Percentiles rank a stretch among this genome's conserved stretches.
phyloP scores from a whole-genome alignment of 2,888 invertebrate genomes.

The Pammene fasciana region DNA sequence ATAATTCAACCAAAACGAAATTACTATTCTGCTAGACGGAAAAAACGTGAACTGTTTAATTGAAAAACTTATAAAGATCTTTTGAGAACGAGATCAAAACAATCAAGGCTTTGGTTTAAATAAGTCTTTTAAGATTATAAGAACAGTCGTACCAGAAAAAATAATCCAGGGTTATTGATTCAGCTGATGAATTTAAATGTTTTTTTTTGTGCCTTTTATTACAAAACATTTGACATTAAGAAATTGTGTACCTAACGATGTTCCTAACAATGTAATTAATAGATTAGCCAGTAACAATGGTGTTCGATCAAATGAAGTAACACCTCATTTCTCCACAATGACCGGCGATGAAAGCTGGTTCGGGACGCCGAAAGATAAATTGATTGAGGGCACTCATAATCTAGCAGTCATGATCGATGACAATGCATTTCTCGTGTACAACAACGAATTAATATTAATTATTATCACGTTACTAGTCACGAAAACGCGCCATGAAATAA shows the following conservation, averaged over 20 bases:
- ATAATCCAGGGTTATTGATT: neutral
- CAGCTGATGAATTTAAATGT: neutral
- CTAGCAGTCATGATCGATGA: conserved; percentile 74
- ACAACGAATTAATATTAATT: conserved; percentile 76
- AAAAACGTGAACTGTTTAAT: conserved; percentile 33
- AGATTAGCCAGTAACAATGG: conserved; percentile 38
- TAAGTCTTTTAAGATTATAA: conserved; percentile 5
- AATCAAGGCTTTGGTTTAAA: conserved; percentile 11
- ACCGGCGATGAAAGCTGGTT: conserved; percentile 63
- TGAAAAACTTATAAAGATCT: conserved; percentile 19
- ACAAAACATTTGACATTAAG: conserved; percentile 8
- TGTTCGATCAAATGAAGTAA: conserved; percentile 50
- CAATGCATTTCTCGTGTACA: conserved; percentile 63
- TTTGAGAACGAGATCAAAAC: conserved; percentile 15
- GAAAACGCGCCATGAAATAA: conserved; percentile 58
- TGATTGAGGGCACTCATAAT: conserved; percentile 63
- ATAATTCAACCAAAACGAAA: conserved; percentile 39
- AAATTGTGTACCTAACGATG: conserved; percentile 7
- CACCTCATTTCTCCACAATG: conserved; percentile 46
- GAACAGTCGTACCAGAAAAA: neutral
- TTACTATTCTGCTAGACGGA: conserved; percentile 31
- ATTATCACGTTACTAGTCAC: conserved; percentile 73
- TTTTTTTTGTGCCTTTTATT: neutral
- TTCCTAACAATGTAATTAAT: conserved; percentile 18
- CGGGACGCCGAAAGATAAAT: conserved; percentile 68